These are phyloP conservation scores for Silurus glanis DNA, from an alignment of 2,113 vertebrate genomes.

Conservation along the genomic window DNA sequence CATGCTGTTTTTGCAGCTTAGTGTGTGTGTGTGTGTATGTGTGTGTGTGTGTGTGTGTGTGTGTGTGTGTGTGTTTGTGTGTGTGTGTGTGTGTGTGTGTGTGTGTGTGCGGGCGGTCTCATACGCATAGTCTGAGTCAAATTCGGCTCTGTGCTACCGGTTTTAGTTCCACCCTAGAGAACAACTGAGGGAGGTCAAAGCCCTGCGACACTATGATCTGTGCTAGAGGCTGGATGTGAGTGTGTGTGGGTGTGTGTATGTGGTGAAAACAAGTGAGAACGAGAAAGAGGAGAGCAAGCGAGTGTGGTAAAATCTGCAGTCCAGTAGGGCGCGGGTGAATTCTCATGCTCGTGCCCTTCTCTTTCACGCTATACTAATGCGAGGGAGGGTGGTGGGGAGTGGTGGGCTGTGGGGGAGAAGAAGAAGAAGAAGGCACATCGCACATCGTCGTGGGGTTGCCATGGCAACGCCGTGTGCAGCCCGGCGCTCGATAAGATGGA, in stretches of 20 bases:
- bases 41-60: not conserved
- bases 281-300: not conserved
- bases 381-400: constrained; percentile 1
- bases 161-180: constrained; percentile 27
- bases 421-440: constrained; percentile 59
- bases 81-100: not conserved
- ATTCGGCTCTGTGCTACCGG: constrained; percentile 15
- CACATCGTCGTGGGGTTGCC: constrained; percentile 60
- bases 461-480: constrained; percentile 67
- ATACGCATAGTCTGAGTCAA: not conserved
- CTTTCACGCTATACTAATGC: constrained; percentile 59
- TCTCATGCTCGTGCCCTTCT: constrained; percentile 36
- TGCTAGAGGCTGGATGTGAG: constrained; percentile 19
- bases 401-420: constrained; percentile 32
- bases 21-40: constrained; percentile 13
- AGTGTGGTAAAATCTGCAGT: constrained; percentile 9
- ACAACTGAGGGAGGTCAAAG: constrained; percentile 8
- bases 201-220: not conserved
- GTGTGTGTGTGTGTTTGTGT: not conserved
- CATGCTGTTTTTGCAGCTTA: not conserved
- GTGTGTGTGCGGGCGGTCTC: not conserved
- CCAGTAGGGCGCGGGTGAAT: constrained; percentile 11
- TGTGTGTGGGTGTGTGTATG: constrained; percentile 14
- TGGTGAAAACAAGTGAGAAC: not conserved
- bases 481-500: constrained; percentile 53